Conservation (phyloP, 2,888 invertebrate species). For the Leptarthrus brevirostris region DNA sequence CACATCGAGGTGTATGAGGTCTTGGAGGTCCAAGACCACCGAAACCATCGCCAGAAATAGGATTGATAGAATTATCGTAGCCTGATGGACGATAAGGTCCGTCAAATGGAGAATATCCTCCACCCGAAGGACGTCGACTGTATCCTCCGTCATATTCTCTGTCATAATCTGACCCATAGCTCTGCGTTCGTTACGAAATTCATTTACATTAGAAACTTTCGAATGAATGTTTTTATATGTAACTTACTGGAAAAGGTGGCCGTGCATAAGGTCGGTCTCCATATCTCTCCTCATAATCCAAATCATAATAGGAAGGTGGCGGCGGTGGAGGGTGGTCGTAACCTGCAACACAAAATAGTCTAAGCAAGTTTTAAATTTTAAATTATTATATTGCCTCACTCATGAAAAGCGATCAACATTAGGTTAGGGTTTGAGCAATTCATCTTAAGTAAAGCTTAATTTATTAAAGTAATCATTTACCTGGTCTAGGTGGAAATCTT, state of each 20-base stretch:
- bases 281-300: slow-evolving; percentile 65
- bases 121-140: slow-evolving; percentile 59
- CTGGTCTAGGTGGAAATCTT: slow-evolving; percentile 66
- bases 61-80: slow-evolving; percentile 65
- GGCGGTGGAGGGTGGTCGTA: slow-evolving; percentile 60
- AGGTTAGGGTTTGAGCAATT: no score
- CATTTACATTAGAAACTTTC: no score
- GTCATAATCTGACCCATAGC: slow-evolving; percentile 60
- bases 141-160: slow-evolving; percentile 63
- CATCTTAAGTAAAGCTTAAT: not conserved
- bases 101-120: slow-evolving; percentile 63
- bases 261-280: slow-evolving; percentile 56
- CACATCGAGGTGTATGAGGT: slow-evolving; percentile 73
- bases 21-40: slow-evolving; percentile 65
- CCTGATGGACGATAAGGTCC: slow-evolving; percentile 57
- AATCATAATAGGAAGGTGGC: slow-evolving; percentile 63
- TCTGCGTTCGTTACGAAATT: no score
- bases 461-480: slow-evolving; percentile 59
- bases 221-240: no score
- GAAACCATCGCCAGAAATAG: slow-evolving; percentile 62
- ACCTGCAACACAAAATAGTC: slow-evolving; percentile 56
- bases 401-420: no score
- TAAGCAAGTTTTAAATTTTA: not conserved
- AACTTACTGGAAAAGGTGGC: slow-evolving; percentile 47
- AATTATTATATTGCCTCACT: no score